Base-by-base conservation (phyloP, 2,797 vertebrate species). In the Enteromius argenteus region DNA sequence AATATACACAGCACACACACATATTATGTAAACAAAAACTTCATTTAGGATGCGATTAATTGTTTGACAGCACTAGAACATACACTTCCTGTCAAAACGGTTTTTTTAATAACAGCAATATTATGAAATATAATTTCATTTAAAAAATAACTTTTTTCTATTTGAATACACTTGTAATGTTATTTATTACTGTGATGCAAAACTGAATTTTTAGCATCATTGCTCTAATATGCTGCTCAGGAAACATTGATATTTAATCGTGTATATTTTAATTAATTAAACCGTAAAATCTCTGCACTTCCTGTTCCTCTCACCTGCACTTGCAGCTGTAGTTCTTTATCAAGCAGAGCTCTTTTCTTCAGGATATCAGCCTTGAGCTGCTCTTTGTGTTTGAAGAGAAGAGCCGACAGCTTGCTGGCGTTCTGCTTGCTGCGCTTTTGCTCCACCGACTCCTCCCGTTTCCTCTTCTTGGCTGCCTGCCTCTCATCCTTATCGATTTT, bases 401-500 rank as follows among this genome's bases (percentile, higher is more conserved):
- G 94, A 0, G 97, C 97, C 0, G 98, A 99, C 72, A 99, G 96
- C 90, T 98, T 98, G 91, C 94, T 96, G 46, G 98, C 98, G 0
- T 97, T 99, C 94, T 99, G 98, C 67, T 98, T 98, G 91, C 96
- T 97, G 73, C 97, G 96, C 71, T 98, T 99, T 91, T 99, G 98
- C 88, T 99, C 98, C 88, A 98, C 97, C 0, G 96, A 97, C 92
- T 99, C 98, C 86, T 99, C 98, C 6, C 98, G 96, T 87, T 98
- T 99, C 60, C 97, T 93, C 90, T 98, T 99, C 92, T 98, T 99
- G 32, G 97, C 97, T n/a, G 97, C 98, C 93, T 98, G 98, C 89
- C 97, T 98, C 92, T 99, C 98, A 51, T 99, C 98, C 93, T 99
- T 99, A 93, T 99, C 98, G 39, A 99, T 99, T 93, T 99, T 99